phyloP scores from a whole-genome alignment of 2,888 invertebrate species.

The Drosophila robusta region DNA sequence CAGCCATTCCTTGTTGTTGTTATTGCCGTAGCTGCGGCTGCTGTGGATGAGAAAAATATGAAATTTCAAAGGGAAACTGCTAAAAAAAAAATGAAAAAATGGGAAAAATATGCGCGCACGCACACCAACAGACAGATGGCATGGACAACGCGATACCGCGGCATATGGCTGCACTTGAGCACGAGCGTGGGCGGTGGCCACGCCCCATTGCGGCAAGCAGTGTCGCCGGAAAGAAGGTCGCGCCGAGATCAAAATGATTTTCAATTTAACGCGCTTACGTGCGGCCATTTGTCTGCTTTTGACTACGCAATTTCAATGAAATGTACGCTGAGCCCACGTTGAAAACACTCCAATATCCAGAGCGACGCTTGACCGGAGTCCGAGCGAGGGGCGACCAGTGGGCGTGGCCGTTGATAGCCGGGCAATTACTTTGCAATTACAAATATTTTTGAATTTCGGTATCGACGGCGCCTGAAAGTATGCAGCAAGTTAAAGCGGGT shows the following conservation, averaged over 20 bases:
- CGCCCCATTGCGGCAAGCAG: slow-evolving; percentile 22
- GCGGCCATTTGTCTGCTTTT: slow-evolving; percentile 75
- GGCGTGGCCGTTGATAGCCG: not conserved
- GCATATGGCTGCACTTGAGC: slow-evolving; percentile 72
- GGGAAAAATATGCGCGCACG: slow-evolving; percentile 70
- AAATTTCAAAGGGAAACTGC: slow-evolving; percentile 65
- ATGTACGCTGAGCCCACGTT: slow-evolving; percentile 28
- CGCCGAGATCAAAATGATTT: slow-evolving; percentile 79
- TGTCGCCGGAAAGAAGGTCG: slow-evolving; percentile 58
- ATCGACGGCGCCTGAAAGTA: slow-evolving; percentile 52
- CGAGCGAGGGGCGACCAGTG: not conserved
- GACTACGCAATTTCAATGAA: slow-evolving; percentile 45
- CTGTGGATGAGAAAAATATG: slow-evolving; percentile 66
- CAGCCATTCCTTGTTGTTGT: slow-evolving; percentile 38
- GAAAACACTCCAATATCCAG: slow-evolving; percentile 3
- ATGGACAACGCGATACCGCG: slow-evolving; percentile 26
- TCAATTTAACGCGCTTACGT: slow-evolving; percentile 81
- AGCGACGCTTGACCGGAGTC: slow-evolving; percentile 20
- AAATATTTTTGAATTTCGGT: slow-evolving; percentile 28
- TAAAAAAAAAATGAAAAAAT: slow-evolving; percentile 57
- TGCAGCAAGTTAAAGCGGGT: slow-evolving; percentile 28
- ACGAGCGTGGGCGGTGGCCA: slow-evolving; percentile 22
- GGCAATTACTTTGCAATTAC: slow-evolving; percentile 78
- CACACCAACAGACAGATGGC: slow-evolving; percentile 34
- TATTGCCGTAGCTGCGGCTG: slow-evolving; percentile 24